Percentiles rank a stretch among this genome's conserved stretches.
phyloP scores from a whole-genome alignment of 2,113 vertebrate species.

The Amphiprion ocellaris region DNA sequence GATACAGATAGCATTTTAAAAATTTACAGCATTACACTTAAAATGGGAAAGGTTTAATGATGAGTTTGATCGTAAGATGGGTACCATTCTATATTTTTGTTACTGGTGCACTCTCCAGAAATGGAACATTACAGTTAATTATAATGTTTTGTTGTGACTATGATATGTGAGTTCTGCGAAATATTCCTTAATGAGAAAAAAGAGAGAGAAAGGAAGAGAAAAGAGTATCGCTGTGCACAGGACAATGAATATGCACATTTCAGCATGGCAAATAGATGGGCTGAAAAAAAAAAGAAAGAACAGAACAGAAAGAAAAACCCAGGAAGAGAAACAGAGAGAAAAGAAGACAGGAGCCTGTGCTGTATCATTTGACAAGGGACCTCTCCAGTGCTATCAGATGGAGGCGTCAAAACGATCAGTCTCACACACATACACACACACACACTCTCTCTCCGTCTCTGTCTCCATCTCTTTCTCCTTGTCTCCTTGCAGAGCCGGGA shows the following conservation, averaged over 20 bases:
- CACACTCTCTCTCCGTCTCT: slow-evolving; percentile 28
- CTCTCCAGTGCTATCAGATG: slow-evolving; percentile 91
- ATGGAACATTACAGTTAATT: slow-evolving; percentile 28
- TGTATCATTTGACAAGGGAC: slow-evolving; percentile 92
- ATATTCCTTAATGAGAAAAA: not conserved
- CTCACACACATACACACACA: slow-evolving; percentile 74
- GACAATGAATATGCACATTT: slow-evolving; percentile 19
- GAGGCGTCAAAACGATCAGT: slow-evolving; percentile 88
- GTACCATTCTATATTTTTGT: not conserved
- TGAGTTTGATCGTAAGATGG: slow-evolving; percentile 26
- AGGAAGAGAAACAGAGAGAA: slow-evolving; percentile 36
- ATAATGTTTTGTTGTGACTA: not conserved
- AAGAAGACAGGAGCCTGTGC: slow-evolving; percentile 85
- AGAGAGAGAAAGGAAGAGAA: not conserved
- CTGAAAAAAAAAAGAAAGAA: slow-evolving; percentile 20
- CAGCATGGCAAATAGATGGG: slow-evolving; percentile 15
- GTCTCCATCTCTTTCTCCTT: slow-evolving; percentile 58
- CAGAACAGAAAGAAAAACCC: slow-evolving; percentile 20
- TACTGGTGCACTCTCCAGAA: not conserved
- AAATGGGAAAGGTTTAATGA: slow-evolving; percentile 42
- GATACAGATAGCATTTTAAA: slow-evolving; percentile 68
- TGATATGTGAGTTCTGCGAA: not conserved
- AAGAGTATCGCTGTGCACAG: not conserved
- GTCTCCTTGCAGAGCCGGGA: slow-evolving; percentile 78
- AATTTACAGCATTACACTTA: slow-evolving; percentile 54